Conservation (phyloP, 1,140 invertebrate species). For the Theocolax elegans region DNA sequence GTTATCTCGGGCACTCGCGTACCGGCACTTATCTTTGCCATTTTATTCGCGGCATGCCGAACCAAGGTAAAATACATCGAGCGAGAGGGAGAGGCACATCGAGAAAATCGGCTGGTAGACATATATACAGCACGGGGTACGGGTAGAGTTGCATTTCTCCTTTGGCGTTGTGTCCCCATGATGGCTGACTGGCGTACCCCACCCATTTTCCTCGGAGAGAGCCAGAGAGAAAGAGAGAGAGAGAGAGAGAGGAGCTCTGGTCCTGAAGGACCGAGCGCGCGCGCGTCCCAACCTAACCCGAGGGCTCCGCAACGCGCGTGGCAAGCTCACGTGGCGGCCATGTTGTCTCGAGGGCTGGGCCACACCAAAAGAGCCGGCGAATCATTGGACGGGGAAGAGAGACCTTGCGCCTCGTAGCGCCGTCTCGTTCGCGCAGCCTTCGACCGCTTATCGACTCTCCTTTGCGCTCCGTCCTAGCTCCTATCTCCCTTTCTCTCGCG, state of each 20-base stretch:
- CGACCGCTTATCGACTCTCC: conserved; percentile 47
- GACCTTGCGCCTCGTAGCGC: not conserved
- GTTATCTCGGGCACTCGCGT: conserved; percentile 15
- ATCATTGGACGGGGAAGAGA: conserved; percentile 58
- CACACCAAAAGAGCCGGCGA: conserved; percentile 60
- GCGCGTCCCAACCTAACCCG: conserved; percentile 55
- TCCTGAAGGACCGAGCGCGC: conserved; percentile 51
- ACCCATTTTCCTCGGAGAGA: conserved; percentile 47
- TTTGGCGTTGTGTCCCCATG: no score
- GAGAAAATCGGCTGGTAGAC: not conserved
- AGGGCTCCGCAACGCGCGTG: conserved; percentile 55
- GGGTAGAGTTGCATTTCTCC: conserved; percentile 5
- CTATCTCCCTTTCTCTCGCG: conserved; percentile 27
- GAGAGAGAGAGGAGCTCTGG: conserved; percentile 48
- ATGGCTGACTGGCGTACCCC: conserved; percentile 61
- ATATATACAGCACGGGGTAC: not conserved
- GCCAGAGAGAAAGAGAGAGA: no score
- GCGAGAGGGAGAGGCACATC: not conserved
- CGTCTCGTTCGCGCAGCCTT: conserved; percentile 39
- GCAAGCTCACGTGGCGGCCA: conserved; percentile 56
- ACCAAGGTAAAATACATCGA: not conserved
- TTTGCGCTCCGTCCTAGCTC: no score
- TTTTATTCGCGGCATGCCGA: conserved; percentile 1
- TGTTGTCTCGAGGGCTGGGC: conserved; percentile 65
- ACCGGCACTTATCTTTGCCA: conserved; percentile 11